Conservation (phyloP, 2,113 vertebrate species). For the Scophthalmus maximus region DNA sequence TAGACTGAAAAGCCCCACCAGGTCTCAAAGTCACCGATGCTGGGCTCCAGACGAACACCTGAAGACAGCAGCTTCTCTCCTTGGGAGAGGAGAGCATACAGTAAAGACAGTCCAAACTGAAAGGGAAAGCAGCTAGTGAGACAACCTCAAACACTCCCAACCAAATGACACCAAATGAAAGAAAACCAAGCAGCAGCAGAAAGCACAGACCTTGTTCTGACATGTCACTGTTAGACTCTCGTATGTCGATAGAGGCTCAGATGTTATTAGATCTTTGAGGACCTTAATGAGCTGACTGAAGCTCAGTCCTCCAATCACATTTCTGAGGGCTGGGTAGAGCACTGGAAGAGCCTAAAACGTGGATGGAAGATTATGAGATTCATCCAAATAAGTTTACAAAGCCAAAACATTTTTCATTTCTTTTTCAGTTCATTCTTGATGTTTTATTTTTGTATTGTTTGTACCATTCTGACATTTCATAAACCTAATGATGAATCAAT, state of each 20-base stretch:
- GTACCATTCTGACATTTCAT: too few relatives aligned
- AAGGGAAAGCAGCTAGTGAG: background rate
- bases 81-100: constrained; percentile 92
- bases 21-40: constrained; percentile 85
- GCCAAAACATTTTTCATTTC: too few relatives aligned
- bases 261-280: constrained; percentile 84
- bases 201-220: constrained; percentile 89
- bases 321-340: constrained; percentile 86
- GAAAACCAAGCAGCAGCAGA: background rate
- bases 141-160: background rate
- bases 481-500: too few relatives aligned
- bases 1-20: constrained; percentile 81
- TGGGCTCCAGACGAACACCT: constrained; percentile 80
- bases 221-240: constrained; percentile 84
- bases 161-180: background rate
- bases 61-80: constrained; percentile 91
- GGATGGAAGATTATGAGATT: background rate
- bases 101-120: constrained; percentile 94
- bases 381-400: too few relatives aligned
- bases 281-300: constrained; percentile 89
- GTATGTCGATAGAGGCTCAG: constrained; percentile 70
- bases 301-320: constrained; percentile 84
- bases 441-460: too few relatives aligned
- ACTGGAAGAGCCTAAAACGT: constrained; percentile 85
- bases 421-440: too few relatives aligned